Evolutionary conservation across 2,113 vertebrate genomes (phyloP).

Genomic region (Aphyosemion australe): DNA sequence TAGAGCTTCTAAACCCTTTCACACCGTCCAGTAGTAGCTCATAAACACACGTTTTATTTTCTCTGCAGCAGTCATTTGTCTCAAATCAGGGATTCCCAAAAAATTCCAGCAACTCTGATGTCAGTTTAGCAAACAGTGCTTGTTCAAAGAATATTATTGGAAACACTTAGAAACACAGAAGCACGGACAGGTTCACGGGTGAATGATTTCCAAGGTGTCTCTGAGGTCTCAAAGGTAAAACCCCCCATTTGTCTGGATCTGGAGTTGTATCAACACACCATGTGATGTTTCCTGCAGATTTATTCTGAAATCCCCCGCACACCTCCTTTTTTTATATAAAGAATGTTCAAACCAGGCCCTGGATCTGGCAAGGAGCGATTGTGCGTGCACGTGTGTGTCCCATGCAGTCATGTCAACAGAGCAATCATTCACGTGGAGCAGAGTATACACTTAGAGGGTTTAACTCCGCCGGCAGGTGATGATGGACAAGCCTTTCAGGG

Average conservation of each 20-base stretch:
- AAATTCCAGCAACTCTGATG: conserved; percentile 11
- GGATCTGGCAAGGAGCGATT: conserved; percentile 29
- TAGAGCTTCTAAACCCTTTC: not conserved
- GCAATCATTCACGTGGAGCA: conserved; percentile 72
- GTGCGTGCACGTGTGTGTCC: conserved; percentile 54
- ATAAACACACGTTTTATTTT: not conserved
- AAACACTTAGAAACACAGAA: conserved; percentile 23
- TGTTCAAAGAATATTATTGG: conserved; percentile 1
- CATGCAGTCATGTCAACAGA: conserved; percentile 70
- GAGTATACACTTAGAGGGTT: conserved; percentile 66
- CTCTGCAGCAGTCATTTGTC: conserved; percentile 2
- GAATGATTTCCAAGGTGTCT: conserved; percentile 70
- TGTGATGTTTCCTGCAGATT: conserved; percentile 67
- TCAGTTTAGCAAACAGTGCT: conserved; percentile 20
- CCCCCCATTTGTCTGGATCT: conserved; percentile 48
- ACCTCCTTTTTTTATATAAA: conserved; percentile 22
- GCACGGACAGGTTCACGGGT: conserved; percentile 27
- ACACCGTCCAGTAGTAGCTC: too few species aligned
- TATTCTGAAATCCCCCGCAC: conserved; percentile 43
- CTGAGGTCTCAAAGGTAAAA: conserved; percentile 51
- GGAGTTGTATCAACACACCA: conserved; percentile 57
- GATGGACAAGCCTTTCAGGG: conserved; percentile 68
- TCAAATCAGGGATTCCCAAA: conserved; percentile 21
- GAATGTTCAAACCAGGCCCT: conserved; percentile 61
- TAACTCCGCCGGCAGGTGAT: conserved; percentile 65